These are phyloP conservation scores for Drosophila bipectinata DNA, from an alignment of 1,140 invertebrate species.

Conservation along the genomic window DNA sequence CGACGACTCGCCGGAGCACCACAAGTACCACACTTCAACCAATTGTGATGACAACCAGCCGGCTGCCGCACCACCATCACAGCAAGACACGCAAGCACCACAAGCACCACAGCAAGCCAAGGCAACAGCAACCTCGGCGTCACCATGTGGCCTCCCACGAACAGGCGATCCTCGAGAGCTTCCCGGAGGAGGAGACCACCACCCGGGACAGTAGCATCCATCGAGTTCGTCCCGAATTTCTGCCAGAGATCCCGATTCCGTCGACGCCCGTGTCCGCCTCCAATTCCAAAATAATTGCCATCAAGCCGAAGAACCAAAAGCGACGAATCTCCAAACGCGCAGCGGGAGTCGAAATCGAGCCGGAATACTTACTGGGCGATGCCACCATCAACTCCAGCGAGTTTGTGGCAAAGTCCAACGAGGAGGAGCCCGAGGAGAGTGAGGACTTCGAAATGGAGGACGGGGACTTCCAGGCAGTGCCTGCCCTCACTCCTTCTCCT, in stretches of 20 bases:
- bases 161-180: slow-evolving; percentile 56
- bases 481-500: slow-evolving; percentile 43
- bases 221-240: slow-evolving; percentile 70
- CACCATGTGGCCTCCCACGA: slow-evolving; percentile 75
- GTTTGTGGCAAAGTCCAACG: slow-evolving; percentile 65
- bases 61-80: slow-evolving; percentile 40
- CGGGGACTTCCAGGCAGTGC: slow-evolving; percentile 55
- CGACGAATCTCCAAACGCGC: slow-evolving; percentile 52
- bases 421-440: slow-evolving; percentile 34
- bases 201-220: slow-evolving; percentile 82
- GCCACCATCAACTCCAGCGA: slow-evolving; percentile 56
- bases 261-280: slow-evolving; percentile 71
- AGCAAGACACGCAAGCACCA: slow-evolving; percentile 58
- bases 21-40: slow-evolving; percentile 26
- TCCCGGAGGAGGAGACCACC: slow-evolving; percentile 63
- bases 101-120: slow-evolving; percentile 59
- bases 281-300: slow-evolving; percentile 83
- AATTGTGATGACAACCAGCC: slow-evolving; percentile 17
- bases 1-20: slow-evolving; percentile 27
- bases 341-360: slow-evolving; percentile 75
- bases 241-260: slow-evolving; percentile 73
- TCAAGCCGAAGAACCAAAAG: slow-evolving; percentile 75
- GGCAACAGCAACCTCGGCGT: slow-evolving; percentile 50
- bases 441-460: slow-evolving; percentile 65
- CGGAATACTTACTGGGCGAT: slow-evolving; percentile 74